Conservation (phyloP, 2,888 invertebrate genomes). For the Acanthoscelides obtectus region DNA sequence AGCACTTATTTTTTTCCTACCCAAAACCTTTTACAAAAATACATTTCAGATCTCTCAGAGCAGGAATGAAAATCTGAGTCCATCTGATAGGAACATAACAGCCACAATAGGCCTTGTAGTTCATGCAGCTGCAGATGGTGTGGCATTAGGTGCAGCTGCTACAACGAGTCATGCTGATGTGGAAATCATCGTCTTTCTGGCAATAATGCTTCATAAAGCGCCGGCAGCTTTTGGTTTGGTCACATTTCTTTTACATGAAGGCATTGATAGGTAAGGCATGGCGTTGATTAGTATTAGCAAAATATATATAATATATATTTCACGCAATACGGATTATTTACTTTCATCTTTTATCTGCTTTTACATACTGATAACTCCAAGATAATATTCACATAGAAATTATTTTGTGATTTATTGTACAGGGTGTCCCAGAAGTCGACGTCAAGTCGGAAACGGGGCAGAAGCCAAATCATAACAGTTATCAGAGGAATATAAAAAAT, state of each 20-base stretch:
- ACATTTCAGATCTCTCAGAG: constrained; percentile 48
- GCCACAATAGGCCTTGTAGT: constrained; percentile 96
- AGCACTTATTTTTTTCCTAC: too few species aligned
- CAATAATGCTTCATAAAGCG: constrained; percentile 99
- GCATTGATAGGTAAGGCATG: constrained; percentile 68
- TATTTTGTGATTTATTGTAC: too few species aligned
- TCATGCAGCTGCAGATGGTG: constrained; percentile 97
- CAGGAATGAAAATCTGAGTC: constrained; percentile 56
- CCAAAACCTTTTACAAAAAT: background rate
- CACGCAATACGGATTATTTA: too few species aligned
- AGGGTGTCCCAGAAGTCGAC: too few species aligned
- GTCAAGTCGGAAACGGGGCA: too few species aligned
- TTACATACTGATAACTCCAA: too few species aligned
- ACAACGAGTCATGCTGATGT: constrained; percentile 94
- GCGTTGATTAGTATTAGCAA: too few species aligned
- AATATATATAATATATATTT: too few species aligned
- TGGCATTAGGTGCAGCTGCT: constrained; percentile 97
- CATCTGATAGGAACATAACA: constrained; percentile 73
- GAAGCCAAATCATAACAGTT: too few species aligned
- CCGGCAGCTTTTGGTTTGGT: constrained; percentile 98
- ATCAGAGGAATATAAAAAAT: too few species aligned
- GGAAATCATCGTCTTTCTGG: constrained; percentile 95
- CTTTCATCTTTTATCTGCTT: too few species aligned
- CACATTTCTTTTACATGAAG: constrained; percentile 94
- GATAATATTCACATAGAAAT: too few species aligned